Base-by-base conservation (phyloP, 2,797 vertebrate species). In the Psittacula echo region DNA sequence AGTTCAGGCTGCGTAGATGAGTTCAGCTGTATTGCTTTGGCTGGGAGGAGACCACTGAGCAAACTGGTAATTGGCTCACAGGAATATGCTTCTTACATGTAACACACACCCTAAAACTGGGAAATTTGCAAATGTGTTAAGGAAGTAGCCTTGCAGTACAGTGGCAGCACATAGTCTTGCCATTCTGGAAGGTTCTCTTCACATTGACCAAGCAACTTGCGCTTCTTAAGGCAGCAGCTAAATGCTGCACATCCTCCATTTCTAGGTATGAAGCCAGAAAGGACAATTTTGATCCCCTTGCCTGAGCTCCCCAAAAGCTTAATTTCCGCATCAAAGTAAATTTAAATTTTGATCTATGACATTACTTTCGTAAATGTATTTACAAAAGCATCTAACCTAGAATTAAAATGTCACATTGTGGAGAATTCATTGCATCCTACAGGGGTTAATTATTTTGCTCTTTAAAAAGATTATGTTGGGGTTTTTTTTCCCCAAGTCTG, bases 1-100 rank as follows among this genome's bases (percentile, higher is more conserved):
- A 95, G 66, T 95, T 95, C 81, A 93, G 78, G 86, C 96, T 94
- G 90, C 67, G 85, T 78, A 79, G 85, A 87, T 92, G 80, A 79
- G 58, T 84, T 86, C 39, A 84, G 39, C 77, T 72, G 32, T 47
- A 14, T 85, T 96, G 95, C 89, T 75, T 85, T 88, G 97, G 89
- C 81, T 91, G 62, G 85, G 76, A 91, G 70, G 39, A 95, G 87
- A 30, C n/a, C 30, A 12, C 56, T 89, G 72, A 94, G 66, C 71
- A 90, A 84, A 91, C 73, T 74, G 74, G 66, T 80, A 65, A 73
- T 58, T 85, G 56, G 37, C 66, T 95, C 18, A 51, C 5, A 7
- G 32, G 65, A 61, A 7, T 50, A 17, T 53, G 45, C 61, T 51
- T 62, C 41, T 50, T 48, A 77, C 79, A 37, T 51, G 42, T 67